phyloP scores from a whole-genome alignment of 2,113 vertebrate species.

The Micromys minutus region DNA sequence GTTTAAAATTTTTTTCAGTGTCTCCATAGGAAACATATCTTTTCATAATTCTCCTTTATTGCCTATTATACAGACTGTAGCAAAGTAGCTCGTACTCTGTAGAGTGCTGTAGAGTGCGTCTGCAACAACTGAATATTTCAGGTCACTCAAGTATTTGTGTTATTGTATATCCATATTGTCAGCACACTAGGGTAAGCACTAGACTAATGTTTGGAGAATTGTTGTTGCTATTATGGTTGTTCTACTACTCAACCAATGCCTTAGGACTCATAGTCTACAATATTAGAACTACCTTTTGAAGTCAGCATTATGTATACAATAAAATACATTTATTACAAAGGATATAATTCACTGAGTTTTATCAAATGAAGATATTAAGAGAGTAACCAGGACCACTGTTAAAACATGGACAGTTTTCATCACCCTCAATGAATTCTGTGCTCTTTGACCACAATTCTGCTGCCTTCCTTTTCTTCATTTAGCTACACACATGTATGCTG shows the following conservation, averaged over 20 bases:
- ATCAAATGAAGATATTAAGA: not conserved
- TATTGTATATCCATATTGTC: not conserved
- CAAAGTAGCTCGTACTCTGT: not conserved
- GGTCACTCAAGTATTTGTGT: not conserved
- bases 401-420: not conserved
- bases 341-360: not conserved
- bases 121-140: not conserved
- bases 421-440: not conserved
- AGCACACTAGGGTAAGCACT: not conserved
- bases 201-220: not conserved
- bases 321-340: not conserved
- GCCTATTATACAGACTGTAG: not conserved
- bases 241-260: not conserved
- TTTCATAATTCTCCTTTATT: not conserved
- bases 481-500: not conserved
- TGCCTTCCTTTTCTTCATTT: not conserved
- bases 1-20: not conserved
- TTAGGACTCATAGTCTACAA: not conserved
- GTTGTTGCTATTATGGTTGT: not conserved
- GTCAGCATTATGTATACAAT: not conserved
- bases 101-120: not conserved
- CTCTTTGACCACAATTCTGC: not conserved
- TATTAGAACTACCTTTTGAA: not conserved
- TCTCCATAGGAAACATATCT: not conserved
- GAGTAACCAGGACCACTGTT: not conserved